A percentile compares a stretch with the other conserved stretches of the same genome.
Conservation (phyloP, 2,888 invertebrate genomes). For the Phlogophora meticulosa region DNA sequence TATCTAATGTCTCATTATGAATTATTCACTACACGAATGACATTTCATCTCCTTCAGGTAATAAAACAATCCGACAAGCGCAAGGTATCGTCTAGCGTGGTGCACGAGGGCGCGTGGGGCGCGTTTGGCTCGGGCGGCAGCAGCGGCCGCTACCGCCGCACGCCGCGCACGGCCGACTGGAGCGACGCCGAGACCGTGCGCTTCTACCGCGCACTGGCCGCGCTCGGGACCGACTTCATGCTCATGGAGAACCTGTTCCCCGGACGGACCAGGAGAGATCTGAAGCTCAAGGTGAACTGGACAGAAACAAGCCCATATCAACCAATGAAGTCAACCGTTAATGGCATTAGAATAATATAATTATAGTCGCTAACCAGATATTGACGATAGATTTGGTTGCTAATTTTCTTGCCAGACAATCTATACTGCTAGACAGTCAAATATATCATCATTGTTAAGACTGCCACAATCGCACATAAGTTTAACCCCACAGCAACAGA, state of each 20-base stretch:
- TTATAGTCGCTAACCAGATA: no score
- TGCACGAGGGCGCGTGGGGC: slow-evolving; percentile 91
- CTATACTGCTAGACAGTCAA: no score
- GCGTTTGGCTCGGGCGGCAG: slow-evolving; percentile 88
- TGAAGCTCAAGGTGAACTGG: slow-evolving; percentile 94
- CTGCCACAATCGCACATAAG: no score
- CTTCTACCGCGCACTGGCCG: slow-evolving; percentile 97
- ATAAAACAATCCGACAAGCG: slow-evolving; percentile 94
- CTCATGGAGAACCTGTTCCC: slow-evolving; percentile 96
- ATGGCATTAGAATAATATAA: no score
- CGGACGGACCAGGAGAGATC: slow-evolving; percentile 94
- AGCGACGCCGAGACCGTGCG: slow-evolving; percentile 95
- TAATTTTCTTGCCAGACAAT: no score
- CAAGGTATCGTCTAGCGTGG: slow-evolving; percentile 91
- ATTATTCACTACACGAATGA: background rate
- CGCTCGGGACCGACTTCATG: slow-evolving; percentile 98
- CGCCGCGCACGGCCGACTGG: slow-evolving; percentile 94
- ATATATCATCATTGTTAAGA: no score
- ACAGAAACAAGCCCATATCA: background rate
- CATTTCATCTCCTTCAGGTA: slow-evolving; percentile 78
- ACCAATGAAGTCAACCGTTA: no score
- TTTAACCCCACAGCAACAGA: no score
- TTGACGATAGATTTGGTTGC: no score
- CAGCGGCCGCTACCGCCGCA: slow-evolving; percentile 93
- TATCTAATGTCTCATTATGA: no score